Evolutionary conservation across 1,140 invertebrate species (phyloP).

Genomic region (Brachystomella parvula): DNA sequence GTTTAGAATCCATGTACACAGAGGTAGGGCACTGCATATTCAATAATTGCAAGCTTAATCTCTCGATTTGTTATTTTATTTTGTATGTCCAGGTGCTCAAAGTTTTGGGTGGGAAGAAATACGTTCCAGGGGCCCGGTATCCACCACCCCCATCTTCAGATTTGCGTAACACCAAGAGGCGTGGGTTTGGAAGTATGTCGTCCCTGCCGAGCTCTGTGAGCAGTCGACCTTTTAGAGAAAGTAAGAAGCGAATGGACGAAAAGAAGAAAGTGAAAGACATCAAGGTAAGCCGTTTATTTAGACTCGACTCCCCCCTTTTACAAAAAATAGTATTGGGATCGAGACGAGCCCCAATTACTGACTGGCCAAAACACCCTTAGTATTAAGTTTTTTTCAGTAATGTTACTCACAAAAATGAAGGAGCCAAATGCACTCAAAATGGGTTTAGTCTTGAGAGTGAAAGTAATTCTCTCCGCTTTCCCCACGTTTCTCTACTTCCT

Average conservation of each 20-base stretch:
- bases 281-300: slow-evolving; percentile 53
- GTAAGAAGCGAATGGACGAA: slow-evolving; percentile 49
- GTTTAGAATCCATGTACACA: slow-evolving; percentile 80
- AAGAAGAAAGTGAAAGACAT: slow-evolving; percentile 66
- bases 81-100: slow-evolving; percentile 58
- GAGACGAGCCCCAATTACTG: no score
- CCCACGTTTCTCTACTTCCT: no score
- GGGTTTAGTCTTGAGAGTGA: no score
- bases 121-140: slow-evolving; percentile 43
- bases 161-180: slow-evolving; percentile 51
- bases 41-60: neutral
- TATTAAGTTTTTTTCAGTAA: no score
- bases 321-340: no score
- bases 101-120: slow-evolving; percentile 62
- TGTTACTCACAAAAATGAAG: neutral
- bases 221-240: slow-evolving; percentile 56
- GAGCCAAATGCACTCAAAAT: no score
- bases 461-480: no score
- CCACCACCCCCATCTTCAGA: slow-evolving; percentile 48
- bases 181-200: slow-evolving; percentile 63
- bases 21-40: slow-evolving; percentile 48
- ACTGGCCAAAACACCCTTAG: no score
- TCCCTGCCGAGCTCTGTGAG: slow-evolving; percentile 74
- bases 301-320: no score
- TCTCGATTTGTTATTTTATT: slow-evolving; percentile 10